Evolutionary conservation across 2,113 vertebrate genomes (phyloP), one percentile per base, ranked within the genome.

Genomic region (Percina caprodes): DNA sequence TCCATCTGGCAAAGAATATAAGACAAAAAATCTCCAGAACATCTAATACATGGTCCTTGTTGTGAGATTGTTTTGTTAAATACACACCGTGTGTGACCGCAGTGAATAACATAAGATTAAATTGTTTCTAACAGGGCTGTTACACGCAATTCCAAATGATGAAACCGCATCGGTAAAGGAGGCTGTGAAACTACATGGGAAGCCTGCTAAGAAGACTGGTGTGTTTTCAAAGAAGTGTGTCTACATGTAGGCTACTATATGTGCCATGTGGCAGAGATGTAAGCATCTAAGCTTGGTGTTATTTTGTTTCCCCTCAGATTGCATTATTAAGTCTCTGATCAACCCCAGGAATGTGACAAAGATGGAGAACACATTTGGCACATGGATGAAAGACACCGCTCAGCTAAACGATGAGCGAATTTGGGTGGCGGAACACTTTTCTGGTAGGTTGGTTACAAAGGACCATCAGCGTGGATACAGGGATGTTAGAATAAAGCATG

Each of bases 401-500:
- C 91, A 89, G 78, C 88, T 83, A 75, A 95, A 93, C 0, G 96
- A 97, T 24, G 96, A 97, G 39, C 94, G 94, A 14, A 96, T 99
- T 82, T 99, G 98, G 98, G 96, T 99, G 77, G 97, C 97, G 0
- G 95, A 95, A 49, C 98, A 99, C 85, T 99, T 99, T 75, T 97
- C 96, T 93, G 98, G 98, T 99, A 92, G 7, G 39, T 54, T 65
- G 23, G 46, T 6, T 26, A 15, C 14, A 42, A 39, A 35, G 11
- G 42, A 75, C 14, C 8, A 13, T 69, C 60, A 42, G 65, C 39
- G 1, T 23, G 12, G 18, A 48, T 3, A 8, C 15, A 65, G 9
- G 9, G 14, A 24, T 69, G 24, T 18, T 9, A 67, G 39, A 11
- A 42, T 42, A 42, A 42, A 42, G 39, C 11, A 11, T 42, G 10